Evolutionary conservation across 2,113 vertebrate species (phyloP), one percentile per base, ranked within the genome.

Genomic region (Dipodomys stephensi): DNA sequence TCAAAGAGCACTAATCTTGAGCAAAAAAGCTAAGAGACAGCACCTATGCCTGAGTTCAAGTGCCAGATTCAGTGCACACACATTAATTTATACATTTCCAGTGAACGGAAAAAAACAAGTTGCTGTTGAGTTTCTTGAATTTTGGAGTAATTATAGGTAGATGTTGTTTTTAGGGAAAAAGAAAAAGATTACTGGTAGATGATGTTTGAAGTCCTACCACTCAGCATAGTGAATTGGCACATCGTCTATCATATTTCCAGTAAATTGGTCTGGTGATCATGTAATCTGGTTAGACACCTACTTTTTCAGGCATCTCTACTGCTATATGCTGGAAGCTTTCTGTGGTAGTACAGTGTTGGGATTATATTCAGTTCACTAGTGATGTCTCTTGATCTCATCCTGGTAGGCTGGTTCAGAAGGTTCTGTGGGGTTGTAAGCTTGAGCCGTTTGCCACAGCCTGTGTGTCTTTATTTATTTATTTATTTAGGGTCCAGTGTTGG

Each of bases 51-150:
- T 49, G 49, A 49, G 49, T 49, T 49, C 12, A 49, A 49, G 49
- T 2, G 9, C 49, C 49, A 49, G 9, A 49, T 11, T 49, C 49
- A 49, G 49, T 49, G 49, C 49, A 49, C 49, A 49, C 49, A 49
- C 49, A 49, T 12, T 11, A 9, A 49, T 12, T 49, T 49, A 49
- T 12, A 9, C 12, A 49, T 49, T 49, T 49, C 49, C 10, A 49
- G 49, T 49, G 49, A 49, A 49, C 3, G 10, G 49, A 12, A 49
- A 49, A 49, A 49, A 49, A 49, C 86, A 64, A 89, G 35, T 87
- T 83, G 57, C 68, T 89, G 18, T 32, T 87, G 30, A 83, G 30
- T 90, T 90, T 68, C 44, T 90, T 87, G 49, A 80, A 28, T 85
- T 81, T 83, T 86, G 80, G 60, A 69, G 3, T 92, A 65, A 78